phyloP scores from a whole-genome alignment of 2,797 vertebrate species.

The Agapornis canus region DNA sequence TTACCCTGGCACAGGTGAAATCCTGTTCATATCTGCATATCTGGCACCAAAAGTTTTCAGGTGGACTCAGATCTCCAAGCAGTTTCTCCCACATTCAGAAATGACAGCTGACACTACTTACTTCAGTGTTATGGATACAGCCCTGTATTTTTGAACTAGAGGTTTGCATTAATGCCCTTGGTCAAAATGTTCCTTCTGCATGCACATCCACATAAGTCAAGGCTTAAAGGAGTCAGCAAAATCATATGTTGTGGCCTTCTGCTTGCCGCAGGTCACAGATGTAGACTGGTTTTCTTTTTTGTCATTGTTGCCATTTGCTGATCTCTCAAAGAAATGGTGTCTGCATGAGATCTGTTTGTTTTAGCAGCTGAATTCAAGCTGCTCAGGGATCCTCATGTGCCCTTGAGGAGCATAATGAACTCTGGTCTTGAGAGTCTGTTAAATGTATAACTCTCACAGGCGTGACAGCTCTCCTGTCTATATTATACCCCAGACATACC shows the following conservation, averaged over 20 bases:
- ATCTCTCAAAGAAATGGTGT: not conserved
- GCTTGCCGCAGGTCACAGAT: not conserved
- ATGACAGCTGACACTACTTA: not conserved
- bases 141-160: not conserved
- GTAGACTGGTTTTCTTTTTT: not conserved
- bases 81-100: not conserved
- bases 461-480: not conserved
- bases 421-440: not conserved
- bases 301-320: not conserved
- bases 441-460: not conserved
- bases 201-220: not conserved
- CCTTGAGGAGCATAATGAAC: not conserved
- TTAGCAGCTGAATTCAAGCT: not conserved
- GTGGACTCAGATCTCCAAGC: not conserved
- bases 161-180: not conserved
- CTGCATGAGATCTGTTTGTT: not conserved
- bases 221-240: not conserved
- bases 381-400: not conserved
- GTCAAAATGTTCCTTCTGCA: not conserved
- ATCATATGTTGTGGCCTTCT: not conserved
- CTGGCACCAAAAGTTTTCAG: not conserved
- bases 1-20: not conserved
- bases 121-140: not conserved
- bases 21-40: not conserved
- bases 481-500: not conserved